These are phyloP conservation scores for Pleuronectes platessa DNA, from an alignment of 2,113 vertebrate genomes.

Conservation along the genomic window DNA sequence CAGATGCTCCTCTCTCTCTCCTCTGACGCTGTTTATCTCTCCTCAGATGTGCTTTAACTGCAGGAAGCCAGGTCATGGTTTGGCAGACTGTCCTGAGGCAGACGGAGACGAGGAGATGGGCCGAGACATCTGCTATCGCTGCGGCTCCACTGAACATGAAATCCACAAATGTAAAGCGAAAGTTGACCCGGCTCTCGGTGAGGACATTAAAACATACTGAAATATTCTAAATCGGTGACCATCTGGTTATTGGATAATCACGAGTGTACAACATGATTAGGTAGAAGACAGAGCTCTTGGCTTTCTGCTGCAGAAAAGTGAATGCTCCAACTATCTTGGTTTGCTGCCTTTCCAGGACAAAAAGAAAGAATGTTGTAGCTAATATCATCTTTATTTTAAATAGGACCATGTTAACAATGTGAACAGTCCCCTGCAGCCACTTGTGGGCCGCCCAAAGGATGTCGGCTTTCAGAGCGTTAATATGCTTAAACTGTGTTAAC, in stretches of 20 bases:
- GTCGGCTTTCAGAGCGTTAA: background rate
- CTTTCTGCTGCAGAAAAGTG: too few relatives aligned
- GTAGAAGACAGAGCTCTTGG: too few relatives aligned
- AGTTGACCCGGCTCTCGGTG: slow-evolving; percentile 92
- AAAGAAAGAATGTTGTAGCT: too few relatives aligned
- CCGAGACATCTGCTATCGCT: slow-evolving; percentile 93
- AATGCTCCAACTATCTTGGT: too few relatives aligned
- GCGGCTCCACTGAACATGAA: slow-evolving; percentile 96
- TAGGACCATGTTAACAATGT: too few relatives aligned
- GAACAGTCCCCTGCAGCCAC: background rate
- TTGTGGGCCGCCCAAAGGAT: background rate
- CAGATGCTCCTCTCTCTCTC: background rate
- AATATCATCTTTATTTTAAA: too few relatives aligned
- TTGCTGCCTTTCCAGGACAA: too few relatives aligned
- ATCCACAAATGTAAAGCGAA: slow-evolving; percentile 90
- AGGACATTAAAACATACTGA: background rate
- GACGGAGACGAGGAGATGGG: slow-evolving; percentile 91
- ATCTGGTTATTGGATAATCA: too few relatives aligned
- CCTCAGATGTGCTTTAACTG: slow-evolving; percentile 95
- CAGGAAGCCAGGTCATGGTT: slow-evolving; percentile 91
- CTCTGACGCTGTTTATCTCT: background rate
- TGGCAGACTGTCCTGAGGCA: slow-evolving; percentile 92
- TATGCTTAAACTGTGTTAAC: background rate
- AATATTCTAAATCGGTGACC: too few relatives aligned
- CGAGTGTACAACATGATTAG: too few relatives aligned